Percentiles rank a stretch among this genome's conserved stretches.
phyloP scores from a whole-genome alignment of 2,113 vertebrate genomes.

The Rostratula benghalensis region DNA sequence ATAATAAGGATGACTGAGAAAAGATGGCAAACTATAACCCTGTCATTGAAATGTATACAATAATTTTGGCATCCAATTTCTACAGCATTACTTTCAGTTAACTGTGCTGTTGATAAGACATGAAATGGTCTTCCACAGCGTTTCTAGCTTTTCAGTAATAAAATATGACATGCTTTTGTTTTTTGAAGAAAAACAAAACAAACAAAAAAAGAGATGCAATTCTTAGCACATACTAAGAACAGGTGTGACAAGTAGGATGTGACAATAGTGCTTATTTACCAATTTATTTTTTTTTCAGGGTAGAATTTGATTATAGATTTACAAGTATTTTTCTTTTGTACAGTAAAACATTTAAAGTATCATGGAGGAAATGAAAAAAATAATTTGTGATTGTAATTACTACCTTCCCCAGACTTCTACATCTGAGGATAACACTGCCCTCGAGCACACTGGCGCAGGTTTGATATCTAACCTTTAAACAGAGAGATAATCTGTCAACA shows the following conservation, averaged over 20 bases:
- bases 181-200: not conserved
- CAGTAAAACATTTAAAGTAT: not conserved
- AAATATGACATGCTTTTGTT: not conserved
- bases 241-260: not conserved
- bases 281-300: not conserved
- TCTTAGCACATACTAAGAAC: not conserved
- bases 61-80: not conserved
- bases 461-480: not conserved
- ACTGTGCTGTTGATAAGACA: not conserved
- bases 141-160: not conserved
- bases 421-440: not conserved
- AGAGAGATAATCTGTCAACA: not conserved
- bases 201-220: not conserved
- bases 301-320: not conserved
- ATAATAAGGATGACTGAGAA: not conserved
- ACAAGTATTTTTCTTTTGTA: not conserved
- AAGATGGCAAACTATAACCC: not conserved
- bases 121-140: not conserved
- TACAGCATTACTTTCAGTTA: not conserved
- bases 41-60: not conserved
- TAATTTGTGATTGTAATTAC: not conserved
- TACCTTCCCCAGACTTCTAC: not conserved
- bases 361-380: not conserved
- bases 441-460: accelerated
- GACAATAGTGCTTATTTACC: not conserved